phyloP scores from a whole-genome alignment of 2,113 vertebrate genomes.

The Arothron firmamentum region DNA sequence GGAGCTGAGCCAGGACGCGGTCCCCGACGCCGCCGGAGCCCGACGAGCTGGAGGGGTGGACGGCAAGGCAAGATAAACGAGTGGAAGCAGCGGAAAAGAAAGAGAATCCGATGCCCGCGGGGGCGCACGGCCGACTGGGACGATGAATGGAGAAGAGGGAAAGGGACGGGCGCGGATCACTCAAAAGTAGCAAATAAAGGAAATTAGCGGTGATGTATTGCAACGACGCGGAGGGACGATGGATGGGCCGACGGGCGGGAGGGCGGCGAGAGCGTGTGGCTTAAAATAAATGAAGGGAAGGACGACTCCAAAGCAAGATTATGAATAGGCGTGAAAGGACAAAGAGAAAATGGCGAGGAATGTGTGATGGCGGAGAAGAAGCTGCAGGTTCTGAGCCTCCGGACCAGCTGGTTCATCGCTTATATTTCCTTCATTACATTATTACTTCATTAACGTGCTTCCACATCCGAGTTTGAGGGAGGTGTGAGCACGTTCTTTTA shows the following conservation, averaged over 20 bases:
- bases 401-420: constrained; percentile 1
- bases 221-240: background rate
- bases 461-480: too few species aligned
- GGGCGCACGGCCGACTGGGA: background rate
- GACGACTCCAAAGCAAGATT: background rate
- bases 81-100: background rate
- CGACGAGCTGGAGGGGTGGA: constrained; percentile 74
- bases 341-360: background rate
- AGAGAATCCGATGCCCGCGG: background rate
- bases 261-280: background rate
- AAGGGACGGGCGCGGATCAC: background rate
- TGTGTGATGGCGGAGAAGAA: background rate
- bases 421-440: constrained; percentile 14
- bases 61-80: constrained; percentile 28
- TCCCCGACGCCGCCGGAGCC: constrained; percentile 85
- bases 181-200: background rate
- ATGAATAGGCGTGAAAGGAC: background rate
- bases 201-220: constrained; percentile 6
- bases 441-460: constrained; percentile 8
- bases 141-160: constrained; percentile 17
- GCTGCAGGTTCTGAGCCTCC: background rate
- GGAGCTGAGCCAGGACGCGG: constrained; percentile 91
- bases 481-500: too few species aligned
- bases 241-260: constrained; percentile 13
- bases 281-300: background rate